Evolutionary conservation across 2,797 vertebrate genomes (phyloP), one percentile per base, ranked within the genome.

Genomic region (Manis pentadactyla): DNA sequence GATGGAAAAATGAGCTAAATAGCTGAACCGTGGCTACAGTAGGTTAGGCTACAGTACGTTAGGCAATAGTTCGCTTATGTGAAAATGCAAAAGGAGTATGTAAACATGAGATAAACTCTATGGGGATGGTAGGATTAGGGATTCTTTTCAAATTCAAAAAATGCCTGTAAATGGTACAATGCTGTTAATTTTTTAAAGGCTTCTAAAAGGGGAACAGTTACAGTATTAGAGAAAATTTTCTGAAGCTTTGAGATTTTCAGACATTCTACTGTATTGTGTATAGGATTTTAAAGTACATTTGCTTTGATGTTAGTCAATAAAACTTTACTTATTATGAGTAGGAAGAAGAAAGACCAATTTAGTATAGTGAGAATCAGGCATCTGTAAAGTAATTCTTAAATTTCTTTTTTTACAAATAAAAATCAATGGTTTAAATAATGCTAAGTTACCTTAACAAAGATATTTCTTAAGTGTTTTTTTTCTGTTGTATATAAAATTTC

Each of bases 161-260:
- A 25, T 68, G 63, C 25, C 59, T 61, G 2, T 83, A 75, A 77
- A 14, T 73, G 4, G 74, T 90, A 39, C 2, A 55, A 23, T 83
- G 46, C 69, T 53, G 49, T 61, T 42, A 53, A 66, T n/a, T 92
- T 37, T 88, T 78, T 25, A 51, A 77, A 77, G 83, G 17, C 49
- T 78, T 77, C 3, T 25, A 74, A 69, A 46, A 85, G 51, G 31
- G 49, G 53, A 63, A 3, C 49, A 92, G 8, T 77, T 89, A 73
- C n/a, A 7, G 11, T 89, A 94, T 95, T 90, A 55, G 75, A 94
- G 49, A 42, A 85, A 37, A 51, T 66, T 81, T 15, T 73, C 39
- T 81, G 57, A 73, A 81, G 51, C 59, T 23, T 89, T 81, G 27
- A 74, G 37, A 68, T 68, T 89, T 88, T 93, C 31, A 68, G 59